Evolutionary conservation across 1,140 invertebrate genomes (phyloP), one percentile per base, ranked within the genome.

Genomic region (Laupala kohalensis): DNA sequence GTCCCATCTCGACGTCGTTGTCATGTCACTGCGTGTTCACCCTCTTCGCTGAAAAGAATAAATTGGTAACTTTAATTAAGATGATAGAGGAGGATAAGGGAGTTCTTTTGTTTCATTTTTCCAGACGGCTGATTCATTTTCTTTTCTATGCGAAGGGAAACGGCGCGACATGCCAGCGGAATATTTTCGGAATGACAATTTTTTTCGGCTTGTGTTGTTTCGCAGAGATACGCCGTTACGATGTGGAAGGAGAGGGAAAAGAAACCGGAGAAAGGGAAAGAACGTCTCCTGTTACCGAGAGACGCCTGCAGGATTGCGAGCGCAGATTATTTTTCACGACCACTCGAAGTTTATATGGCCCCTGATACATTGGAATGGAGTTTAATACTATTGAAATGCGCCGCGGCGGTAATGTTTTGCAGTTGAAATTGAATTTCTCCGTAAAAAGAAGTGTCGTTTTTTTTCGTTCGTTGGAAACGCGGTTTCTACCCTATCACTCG

Each of bases 11-110:
- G 64, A 65, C 25, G 64, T 25, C 25, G 25, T 23, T 23, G 23
- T 19, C 28, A 24, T 68, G 29, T 68, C 67, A 27, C 27, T 67
- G 3, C 25, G 66, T 53, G 25, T 67, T 67, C 66, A 37, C 67
- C 67, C 67, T 68, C 67, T 29, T 30, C 67, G 6, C n/a, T 6
- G 67, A 29, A 68, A 68, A 72, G 62, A 72, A 72, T 72, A 72
- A 72, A 72, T 69, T 69, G 72, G 72, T 67, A 69, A 69, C 27
- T 72, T 72, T 72, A 72, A 72, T 72, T 72, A 72, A 72, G 68
- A 72, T 72, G 72, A 29, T 72, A 64, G 26, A 72, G 69, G 71
- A 26, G 69, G 72, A 72, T 72, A 72, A 72, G 68, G 37, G 63
- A 27, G 65, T 63, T 72, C 69, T 67, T 72, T 69, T 69, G 67